phyloP scores from a whole-genome alignment of 2,797 vertebrate genomes.

The Coendou prehensilis region DNA sequence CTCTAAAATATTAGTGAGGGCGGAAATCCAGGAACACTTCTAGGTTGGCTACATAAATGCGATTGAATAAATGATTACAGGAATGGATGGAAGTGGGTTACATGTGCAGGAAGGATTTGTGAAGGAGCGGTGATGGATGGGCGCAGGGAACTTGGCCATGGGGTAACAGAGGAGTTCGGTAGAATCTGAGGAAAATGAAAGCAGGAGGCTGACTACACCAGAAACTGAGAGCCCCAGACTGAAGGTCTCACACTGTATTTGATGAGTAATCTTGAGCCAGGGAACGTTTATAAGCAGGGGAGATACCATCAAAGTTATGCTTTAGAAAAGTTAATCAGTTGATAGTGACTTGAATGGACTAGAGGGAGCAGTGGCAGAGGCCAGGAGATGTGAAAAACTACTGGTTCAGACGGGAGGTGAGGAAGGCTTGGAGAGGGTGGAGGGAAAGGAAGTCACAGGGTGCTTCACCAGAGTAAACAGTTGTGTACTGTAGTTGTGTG shows the following conservation, averaged over 20 bases:
- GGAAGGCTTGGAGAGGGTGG: background rate
- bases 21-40: background rate
- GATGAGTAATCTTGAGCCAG: background rate
- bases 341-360: background rate
- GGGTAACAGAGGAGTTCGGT: background rate
- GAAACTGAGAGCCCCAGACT: background rate
- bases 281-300: background rate
- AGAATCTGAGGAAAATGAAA: background rate
- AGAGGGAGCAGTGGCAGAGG: background rate
- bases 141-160: background rate
- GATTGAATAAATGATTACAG: background rate
- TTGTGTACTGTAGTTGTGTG: background rate
- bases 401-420: background rate
- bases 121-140: background rate
- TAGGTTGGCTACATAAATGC: background rate
- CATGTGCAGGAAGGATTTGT: background rate
- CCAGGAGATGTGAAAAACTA: background rate
- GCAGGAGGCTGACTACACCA: background rate
- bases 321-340: constrained; percentile 18
- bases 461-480: background rate
- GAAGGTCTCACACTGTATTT: background rate
- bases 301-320: constrained; percentile 10
- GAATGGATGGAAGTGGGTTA: background rate
- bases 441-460: background rate
- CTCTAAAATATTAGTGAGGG: background rate